Percentiles rank a stretch among this genome's conserved stretches.
phyloP scores from a whole-genome alignment of 2,888 invertebrate genomes.

The Torymus auratus region DNA sequence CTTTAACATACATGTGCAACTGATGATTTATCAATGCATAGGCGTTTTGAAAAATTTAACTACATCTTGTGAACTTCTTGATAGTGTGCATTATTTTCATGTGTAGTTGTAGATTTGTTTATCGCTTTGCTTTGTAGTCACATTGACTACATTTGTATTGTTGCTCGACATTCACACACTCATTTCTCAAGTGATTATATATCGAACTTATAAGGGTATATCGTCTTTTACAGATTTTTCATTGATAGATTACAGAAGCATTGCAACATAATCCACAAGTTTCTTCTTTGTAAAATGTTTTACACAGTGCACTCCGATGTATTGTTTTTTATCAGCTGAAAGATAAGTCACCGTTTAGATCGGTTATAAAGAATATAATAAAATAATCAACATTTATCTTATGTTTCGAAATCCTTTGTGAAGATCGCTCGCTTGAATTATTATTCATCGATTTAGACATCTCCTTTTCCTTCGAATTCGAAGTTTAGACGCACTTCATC shows the following conservation, averaged over 20 bases:
- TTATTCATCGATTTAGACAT: no score
- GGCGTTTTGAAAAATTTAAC: not conserved
- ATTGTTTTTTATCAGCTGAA: not conserved
- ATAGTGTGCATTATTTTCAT: not conserved
- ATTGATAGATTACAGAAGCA: not conserved
- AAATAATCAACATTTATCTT: no score
- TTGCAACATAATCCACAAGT: slow-evolving; percentile 8
- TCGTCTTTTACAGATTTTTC: not conserved
- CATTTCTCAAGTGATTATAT: not conserved
- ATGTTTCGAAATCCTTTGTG: no score
- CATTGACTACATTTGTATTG: slow-evolving; percentile 8
- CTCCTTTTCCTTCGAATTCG: no score
- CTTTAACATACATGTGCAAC: not conserved
- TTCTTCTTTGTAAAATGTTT: not conserved
- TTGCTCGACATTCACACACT: not conserved
- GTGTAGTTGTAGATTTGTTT: slow-evolving; percentile 5
- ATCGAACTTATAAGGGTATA: not conserved
- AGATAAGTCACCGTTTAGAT: no score
- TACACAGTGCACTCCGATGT: not conserved
- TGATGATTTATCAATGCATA: not conserved
- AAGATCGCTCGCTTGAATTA: no score
- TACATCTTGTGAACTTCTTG: not conserved
- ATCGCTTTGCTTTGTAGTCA: not conserved
- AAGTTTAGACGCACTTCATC: not conserved
- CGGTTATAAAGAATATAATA: no score